Evolutionary conservation across 2,113 vertebrate genomes (phyloP), one percentile per base, ranked within the genome.

Genomic region (Vidua macroura): DNA sequence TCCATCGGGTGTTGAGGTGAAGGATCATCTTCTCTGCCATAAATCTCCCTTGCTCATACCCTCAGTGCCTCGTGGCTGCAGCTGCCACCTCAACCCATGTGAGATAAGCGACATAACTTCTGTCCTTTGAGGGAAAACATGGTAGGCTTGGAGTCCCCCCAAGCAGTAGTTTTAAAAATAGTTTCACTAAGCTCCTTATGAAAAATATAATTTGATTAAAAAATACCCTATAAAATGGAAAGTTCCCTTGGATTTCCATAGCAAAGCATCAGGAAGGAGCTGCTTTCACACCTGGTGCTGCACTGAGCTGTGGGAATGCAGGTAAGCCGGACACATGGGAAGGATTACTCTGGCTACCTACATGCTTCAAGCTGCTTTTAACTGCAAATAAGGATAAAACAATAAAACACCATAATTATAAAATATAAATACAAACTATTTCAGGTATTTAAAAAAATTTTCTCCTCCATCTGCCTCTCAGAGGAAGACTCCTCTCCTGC

Each of bases 291-390:
- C 23, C 11, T 21, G 22, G 48, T 20, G 15, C 67, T 31, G 68
- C 60, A 4, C 60, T 27, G 43, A n/a, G 81, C 76, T n/a, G 46
- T n/a, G 25, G 59, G 18, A 51, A 10, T 7, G 28, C 31, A 6
- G 4, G 41, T n/a, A 21, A 78, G n/a, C 51, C 2, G 2, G 8
- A 5, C 33, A 28, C 35, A 2, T 0, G 18, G 11, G 27, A 16
- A 23, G 49, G 67, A 39, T 88, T 69, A 6, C 24, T 33, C 64
- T 18, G 63, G 35, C 39, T 58, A 11, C 56, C 39, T 13, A 5
- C 0, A 0, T 2, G 31, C 64, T 53, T 64, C 21, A 19, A 39
- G 53, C 20, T 64, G 44, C 64, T 48, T 76, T 80, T 56, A 88
- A 53, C 14, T 66, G 73, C 55, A 58, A 83, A 31, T 35, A 44